phyloP scores from a whole-genome alignment of 1,140 invertebrate genomes.

The Gonioctena quinquepunctata region DNA sequence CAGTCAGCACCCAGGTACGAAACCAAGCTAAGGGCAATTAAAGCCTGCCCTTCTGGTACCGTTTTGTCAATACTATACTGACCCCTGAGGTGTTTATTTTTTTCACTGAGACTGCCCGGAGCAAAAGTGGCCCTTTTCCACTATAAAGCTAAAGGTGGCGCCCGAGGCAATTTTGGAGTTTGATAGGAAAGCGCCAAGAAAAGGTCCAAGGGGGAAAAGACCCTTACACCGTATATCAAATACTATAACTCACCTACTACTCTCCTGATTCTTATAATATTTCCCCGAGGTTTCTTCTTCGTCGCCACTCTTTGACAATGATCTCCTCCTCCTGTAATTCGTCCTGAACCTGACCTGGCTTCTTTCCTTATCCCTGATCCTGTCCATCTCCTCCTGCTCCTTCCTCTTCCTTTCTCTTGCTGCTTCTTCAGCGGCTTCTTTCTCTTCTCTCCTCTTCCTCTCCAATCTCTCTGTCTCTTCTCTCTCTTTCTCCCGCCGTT shows the following conservation, averaged over 20 bases:
- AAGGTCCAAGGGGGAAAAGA: no score
- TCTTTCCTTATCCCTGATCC: conserved; percentile 45
- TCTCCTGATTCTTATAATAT: conserved; percentile 4
- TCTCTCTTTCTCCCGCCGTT: not conserved
- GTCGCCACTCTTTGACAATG: conserved; percentile 4
- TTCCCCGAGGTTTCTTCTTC: not conserved
- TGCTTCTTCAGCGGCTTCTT: not conserved
- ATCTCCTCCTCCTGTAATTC: conserved; percentile 9
- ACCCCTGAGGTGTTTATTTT: no score
- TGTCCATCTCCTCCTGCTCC: conserved; percentile 35
- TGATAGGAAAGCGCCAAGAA: no score
- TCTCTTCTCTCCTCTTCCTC: conserved; percentile 39
- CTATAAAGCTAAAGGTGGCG: no score
- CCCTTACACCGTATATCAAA: not conserved
- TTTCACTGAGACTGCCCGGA: no score
- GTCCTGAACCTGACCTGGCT: conserved; percentile 48
- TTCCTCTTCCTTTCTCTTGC: not conserved
- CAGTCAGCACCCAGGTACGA: no score
- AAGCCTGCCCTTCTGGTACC: no score
- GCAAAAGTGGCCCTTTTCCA: no score
- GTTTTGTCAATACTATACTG: no score
- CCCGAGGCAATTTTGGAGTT: no score
- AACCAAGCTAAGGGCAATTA: no score
- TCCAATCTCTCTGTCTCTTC: conserved; percentile 8
- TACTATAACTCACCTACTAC: not conserved